phyloP scores from a whole-genome alignment of 2,888 invertebrate species.

The Synanthedon myopaeformis region DNA sequence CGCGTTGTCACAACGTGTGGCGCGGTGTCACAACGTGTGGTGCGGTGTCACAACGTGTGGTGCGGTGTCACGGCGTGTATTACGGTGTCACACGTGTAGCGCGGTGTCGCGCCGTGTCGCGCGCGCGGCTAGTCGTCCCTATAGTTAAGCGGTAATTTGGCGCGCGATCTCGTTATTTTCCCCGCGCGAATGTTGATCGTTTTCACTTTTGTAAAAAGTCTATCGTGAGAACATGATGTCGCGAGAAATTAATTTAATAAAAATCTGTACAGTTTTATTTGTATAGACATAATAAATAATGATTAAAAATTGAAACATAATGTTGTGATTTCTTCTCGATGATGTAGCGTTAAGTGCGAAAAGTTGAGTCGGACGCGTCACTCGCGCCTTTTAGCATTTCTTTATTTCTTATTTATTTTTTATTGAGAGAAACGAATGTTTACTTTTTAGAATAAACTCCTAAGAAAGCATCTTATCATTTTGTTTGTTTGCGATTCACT shows the following conservation, averaged over 20 bases:
- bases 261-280: slow-evolving; percentile 73
- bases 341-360: slow-evolving; percentile 44
- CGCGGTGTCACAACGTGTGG: slow-evolving; percentile 3
- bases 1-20: neutral
- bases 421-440: slow-evolving; percentile 60
- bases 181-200: slow-evolving; percentile 67
- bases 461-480: slow-evolving; percentile 51
- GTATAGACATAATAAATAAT: slow-evolving; percentile 73
- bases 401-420: slow-evolving; percentile 41
- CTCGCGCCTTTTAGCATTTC: slow-evolving; percentile 41
- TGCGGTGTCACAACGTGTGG: slow-evolving; percentile 7
- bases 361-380: slow-evolving; percentile 23
- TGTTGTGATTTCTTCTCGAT: slow-evolving; percentile 64
- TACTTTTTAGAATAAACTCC: slow-evolving; percentile 65
- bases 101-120: slow-evolving; percentile 5
- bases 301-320: slow-evolving; percentile 65
- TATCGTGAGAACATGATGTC: slow-evolving; percentile 66
- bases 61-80: slow-evolving; percentile 6
- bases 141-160: slow-evolving; percentile 11
- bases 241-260: slow-evolving; percentile 65
- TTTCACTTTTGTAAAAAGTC: slow-evolving; percentile 73
- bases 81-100: slow-evolving; percentile 6
- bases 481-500: slow-evolving; percentile 37
- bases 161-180: slow-evolving; percentile 50
- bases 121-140: neutral